Evolutionary conservation across 2,797 vertebrate genomes (phyloP).

Genomic region (Craterocephalus amniculus): DNA sequence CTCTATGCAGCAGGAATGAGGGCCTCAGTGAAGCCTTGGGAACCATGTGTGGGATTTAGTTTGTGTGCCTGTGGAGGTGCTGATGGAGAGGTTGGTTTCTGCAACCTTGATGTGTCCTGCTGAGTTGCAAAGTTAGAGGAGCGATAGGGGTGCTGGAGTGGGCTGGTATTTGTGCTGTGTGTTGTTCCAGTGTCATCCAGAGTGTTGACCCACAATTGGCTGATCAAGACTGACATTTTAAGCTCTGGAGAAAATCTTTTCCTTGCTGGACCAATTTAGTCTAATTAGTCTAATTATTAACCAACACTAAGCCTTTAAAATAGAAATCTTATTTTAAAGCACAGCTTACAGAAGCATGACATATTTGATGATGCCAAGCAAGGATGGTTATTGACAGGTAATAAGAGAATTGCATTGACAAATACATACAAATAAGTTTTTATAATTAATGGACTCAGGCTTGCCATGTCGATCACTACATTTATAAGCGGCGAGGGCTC

Average conservation of each 20-base stretch:
- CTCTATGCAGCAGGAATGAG: constrained; percentile 38
- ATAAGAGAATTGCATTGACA: background rate
- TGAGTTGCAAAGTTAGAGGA: constrained; percentile 71
- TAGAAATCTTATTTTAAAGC: background rate
- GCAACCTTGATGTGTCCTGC: constrained; percentile 73
- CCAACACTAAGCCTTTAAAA: background rate
- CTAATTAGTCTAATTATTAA: background rate
- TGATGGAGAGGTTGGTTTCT: constrained; percentile 71
- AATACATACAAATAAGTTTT: background rate
- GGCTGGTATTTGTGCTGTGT: constrained; percentile 34
- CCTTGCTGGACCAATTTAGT: background rate
- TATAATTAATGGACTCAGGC: background rate
- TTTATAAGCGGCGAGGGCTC: background rate
- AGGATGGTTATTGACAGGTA: background rate
- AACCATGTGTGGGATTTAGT: constrained; percentile 29
- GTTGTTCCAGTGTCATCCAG: constrained; percentile 9
- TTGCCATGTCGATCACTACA: background rate
- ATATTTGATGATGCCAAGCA: background rate
- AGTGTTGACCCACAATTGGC: constrained; percentile 25
- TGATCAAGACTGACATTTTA: background rate
- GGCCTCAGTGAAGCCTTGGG: constrained; percentile 8
- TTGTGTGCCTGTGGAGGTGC: constrained; percentile 55
- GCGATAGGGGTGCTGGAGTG: constrained; percentile 29
- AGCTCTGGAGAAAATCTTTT: constrained; percentile 8
- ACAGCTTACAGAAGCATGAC: background rate